These are phyloP conservation scores for Anguilla marmorata DNA, from an alignment of 2,797 vertebrate species.

Conservation along the genomic window DNA sequence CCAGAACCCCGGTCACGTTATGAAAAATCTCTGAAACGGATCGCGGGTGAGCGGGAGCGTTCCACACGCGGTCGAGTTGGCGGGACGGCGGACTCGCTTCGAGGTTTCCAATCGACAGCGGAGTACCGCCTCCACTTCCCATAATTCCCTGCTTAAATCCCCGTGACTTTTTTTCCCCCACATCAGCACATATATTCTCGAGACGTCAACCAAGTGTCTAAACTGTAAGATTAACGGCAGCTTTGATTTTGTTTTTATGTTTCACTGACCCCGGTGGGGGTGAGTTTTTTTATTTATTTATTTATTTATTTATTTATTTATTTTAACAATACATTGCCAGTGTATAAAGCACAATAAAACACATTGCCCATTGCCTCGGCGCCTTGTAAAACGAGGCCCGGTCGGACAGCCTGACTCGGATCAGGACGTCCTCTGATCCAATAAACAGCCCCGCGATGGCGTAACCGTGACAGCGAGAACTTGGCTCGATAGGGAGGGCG, in stretches of 20 bases:
- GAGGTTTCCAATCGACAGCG: too few species aligned
- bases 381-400: background rate
- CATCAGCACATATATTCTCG: background rate
- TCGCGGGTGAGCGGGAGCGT: too few species aligned
- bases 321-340: too few species aligned
- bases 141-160: background rate
- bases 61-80: too few species aligned
- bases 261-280: background rate
- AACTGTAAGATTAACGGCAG: background rate
- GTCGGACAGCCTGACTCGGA: background rate
- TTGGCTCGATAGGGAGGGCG: background rate
- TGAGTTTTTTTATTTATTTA: too few species aligned
- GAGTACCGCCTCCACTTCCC: too few species aligned
- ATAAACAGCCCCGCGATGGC: background rate
- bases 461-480: background rate
- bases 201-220: background rate
- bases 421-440: background rate
- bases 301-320: too few species aligned
- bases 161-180: background rate
- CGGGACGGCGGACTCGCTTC: too few species aligned
- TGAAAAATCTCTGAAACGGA: too few species aligned
- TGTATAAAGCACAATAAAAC: too few species aligned
- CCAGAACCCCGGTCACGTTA: too few species aligned
- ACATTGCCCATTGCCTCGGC: background rate
- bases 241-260: background rate